phyloP scores from a whole-genome alignment of 1,140 invertebrate species.

The Bombyx mandarina region DNA sequence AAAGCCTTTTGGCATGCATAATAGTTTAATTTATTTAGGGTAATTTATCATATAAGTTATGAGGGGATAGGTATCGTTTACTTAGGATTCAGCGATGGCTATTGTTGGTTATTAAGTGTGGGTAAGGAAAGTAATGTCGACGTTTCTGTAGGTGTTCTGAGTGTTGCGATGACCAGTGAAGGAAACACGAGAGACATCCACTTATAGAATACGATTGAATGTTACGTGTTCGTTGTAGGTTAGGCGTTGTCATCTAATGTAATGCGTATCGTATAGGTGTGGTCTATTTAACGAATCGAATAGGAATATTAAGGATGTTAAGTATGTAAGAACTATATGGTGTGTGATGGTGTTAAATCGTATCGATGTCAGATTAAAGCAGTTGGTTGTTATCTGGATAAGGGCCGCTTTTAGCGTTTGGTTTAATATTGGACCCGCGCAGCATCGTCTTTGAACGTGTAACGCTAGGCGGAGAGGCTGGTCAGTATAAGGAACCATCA shows the following conservation, averaged over 20 bases:
- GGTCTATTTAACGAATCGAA: constrained; percentile 60
- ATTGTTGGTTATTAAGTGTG: constrained; percentile 54
- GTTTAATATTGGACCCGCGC: constrained; percentile 47
- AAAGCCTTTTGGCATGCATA: constrained; percentile 50
- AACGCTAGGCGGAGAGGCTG: constrained; percentile 37
- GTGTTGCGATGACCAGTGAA: constrained; percentile 37
- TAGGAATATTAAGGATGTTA: constrained; percentile 48
- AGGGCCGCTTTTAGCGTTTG: constrained; percentile 50
- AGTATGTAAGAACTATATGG: constrained; percentile 52
- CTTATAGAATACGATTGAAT: constrained; percentile 26
- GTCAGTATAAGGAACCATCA: constrained; percentile 21
- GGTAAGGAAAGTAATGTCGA: constrained; percentile 52
- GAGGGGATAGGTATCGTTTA: constrained; percentile 57
- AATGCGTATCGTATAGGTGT: constrained; percentile 60
- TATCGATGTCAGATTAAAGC: constrained; percentile 51
- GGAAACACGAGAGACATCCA: constrained; percentile 27
- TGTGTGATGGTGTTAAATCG: constrained; percentile 47
- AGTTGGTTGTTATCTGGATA: constrained; percentile 57
- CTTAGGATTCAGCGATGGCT: constrained; percentile 46
- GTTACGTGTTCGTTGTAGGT: constrained; percentile 38
- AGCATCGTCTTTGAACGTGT: constrained; percentile 39
- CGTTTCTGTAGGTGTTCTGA: constrained; percentile 42
- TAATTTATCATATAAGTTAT: constrained; percentile 45
- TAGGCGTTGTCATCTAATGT: constrained; percentile 54
- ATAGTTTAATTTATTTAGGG: constrained; percentile 57